Conservation (phyloP, 2,888 invertebrate genomes). For the Dryobota labecula region DNA sequence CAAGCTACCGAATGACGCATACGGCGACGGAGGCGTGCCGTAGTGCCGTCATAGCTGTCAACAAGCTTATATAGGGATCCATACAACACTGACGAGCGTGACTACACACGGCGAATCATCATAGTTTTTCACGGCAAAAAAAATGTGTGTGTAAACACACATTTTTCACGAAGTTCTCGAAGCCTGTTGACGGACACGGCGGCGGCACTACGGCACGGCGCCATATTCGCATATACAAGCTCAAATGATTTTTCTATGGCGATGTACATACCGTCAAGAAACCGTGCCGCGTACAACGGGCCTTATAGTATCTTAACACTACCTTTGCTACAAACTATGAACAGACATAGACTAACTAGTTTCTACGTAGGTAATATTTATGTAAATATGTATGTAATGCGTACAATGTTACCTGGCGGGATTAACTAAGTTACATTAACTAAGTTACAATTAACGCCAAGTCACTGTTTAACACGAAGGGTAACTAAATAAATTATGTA, state of each 20-base stretch:
- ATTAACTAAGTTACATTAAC: slow-evolving; percentile 35
- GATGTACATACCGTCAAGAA: too few species aligned
- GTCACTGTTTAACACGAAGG: slow-evolving; percentile 23
- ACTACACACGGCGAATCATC: too few species aligned
- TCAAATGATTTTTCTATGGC: background rate
- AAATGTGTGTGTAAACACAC: too few species aligned
- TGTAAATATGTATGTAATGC: slow-evolving; percentile 32
- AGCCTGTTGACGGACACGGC: too few species aligned
- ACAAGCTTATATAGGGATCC: too few species aligned
- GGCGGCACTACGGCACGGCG: too few species aligned
- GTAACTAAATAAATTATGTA: slow-evolving; percentile 8
- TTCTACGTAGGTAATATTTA: slow-evolving; percentile 10
- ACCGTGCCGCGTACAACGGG: background rate
- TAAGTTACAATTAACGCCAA: slow-evolving; percentile 23
- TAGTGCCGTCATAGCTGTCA: too few species aligned
- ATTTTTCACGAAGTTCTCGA: too few species aligned
- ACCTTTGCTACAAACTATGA: slow-evolving; percentile 10
- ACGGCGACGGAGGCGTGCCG: too few species aligned
- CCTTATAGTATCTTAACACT: background rate
- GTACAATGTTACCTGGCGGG: slow-evolving; percentile 10
- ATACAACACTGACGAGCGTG: too few species aligned
- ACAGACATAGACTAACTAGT: slow-evolving; percentile 18
- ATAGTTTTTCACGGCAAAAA: too few species aligned
- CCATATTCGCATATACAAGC: background rate
- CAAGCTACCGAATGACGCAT: background rate